A percentile compares a stretch with the other conserved stretches of the same genome.
Conservation (phyloP, 2,888 invertebrate species). For the Fabriciana adippe region DNA sequence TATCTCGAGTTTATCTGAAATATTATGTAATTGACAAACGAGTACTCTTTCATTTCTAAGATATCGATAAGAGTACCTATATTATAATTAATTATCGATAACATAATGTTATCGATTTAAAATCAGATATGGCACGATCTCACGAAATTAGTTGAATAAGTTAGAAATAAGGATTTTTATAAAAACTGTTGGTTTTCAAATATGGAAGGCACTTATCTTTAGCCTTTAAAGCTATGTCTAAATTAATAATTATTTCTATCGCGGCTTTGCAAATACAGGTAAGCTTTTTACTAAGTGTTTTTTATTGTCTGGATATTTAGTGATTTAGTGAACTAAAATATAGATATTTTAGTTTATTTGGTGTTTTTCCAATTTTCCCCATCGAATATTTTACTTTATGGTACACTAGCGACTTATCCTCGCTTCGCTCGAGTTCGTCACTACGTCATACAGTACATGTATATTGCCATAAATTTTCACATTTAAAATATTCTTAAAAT, state of each 20-base stretch:
- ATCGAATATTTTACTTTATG: no score
- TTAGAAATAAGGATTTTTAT: conserved; percentile 19
- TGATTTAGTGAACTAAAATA: no score
- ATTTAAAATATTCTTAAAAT: no score
- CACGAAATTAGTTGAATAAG: conserved; percentile 34
- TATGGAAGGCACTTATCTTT: background rate
- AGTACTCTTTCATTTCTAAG: background rate
- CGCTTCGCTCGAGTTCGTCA: no score
- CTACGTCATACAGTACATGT: no score
- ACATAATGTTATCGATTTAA: background rate
- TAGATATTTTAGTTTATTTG: no score
- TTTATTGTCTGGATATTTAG: no score
- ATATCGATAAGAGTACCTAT: conserved; percentile 2
- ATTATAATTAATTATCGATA: background rate
- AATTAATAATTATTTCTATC: conserved; percentile 13
- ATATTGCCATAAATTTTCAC: no score
- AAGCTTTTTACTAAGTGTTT: conserved; percentile 1
- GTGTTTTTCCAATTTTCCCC: no score
- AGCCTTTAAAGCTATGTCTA: conserved; percentile 19
- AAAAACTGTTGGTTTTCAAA: conserved; percentile 2
- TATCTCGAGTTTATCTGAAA: background rate
- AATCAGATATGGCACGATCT: conserved; percentile 39
- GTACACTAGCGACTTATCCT: no score
- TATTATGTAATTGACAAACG: background rate
- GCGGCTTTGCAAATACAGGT: conserved; percentile 29